Evolutionary conservation across 2,888 invertebrate genomes (phyloP), one percentile per base, ranked within the genome.

Genomic region (Drosophila percnosoma): DNA sequence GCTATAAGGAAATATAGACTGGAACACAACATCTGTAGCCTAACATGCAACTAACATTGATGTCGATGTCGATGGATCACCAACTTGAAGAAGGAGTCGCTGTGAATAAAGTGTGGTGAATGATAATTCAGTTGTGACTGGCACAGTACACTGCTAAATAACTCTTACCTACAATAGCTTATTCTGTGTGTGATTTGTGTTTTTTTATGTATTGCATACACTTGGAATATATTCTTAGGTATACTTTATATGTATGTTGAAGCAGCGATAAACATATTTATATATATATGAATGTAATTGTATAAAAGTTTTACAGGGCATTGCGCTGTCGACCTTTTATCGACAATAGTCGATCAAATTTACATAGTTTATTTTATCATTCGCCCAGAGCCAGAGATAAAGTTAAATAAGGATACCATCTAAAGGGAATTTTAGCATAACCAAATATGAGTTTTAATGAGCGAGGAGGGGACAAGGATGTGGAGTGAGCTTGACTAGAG

Each of bases 341-440:
- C 15, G 15, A 33, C 10, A 4, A 15, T 7, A 27, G 8, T 8
- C 21, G 10, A 11, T n/a, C 11, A 36, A 11, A 51, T 36, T 21
- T 51, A 51, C n/a, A 27, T 63, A 48, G 53, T 48, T 36, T 38
- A 61, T 62, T 66, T 66, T 48, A 33, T 27, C 10, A 34, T n/a
- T 24, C 10, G 62, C 53, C 31, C 36, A 45, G 53, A 58, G 71
- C 53, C 31, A 68, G 45, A 67, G 68, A 66, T 60, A 58, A 55
- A 68, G 66, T 68, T 68, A 76, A 69, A 79, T 80, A 82, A 65
- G 64, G 68, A 80, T 61, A 21, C 57, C 55, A 77, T 74, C 81
- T 53, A 55, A 67, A 31, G 68, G 62, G 67, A 58, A 64, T 71
- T 75, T 75, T 33, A 33, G 33, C 55, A 49, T 57, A 52, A 52